Evolutionary conservation across 2,888 invertebrate species (phyloP).

Genomic region (Ectropis crepuscularia): DNA sequence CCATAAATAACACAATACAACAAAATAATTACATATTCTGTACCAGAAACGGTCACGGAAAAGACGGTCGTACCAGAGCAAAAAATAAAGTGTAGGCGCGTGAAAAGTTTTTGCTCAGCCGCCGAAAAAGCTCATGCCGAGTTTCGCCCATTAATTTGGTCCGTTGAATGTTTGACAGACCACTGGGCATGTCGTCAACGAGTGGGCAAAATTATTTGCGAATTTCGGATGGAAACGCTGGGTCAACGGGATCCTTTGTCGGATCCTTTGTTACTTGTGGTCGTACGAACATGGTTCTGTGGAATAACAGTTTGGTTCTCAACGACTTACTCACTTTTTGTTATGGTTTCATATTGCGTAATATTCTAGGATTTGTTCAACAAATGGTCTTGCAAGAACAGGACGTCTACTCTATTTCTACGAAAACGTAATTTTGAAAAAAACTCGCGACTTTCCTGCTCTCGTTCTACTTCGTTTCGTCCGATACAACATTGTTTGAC

Average conservation of each 20-base stretch:
- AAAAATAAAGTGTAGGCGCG: slow-evolving; percentile 40
- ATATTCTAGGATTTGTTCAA: not conserved
- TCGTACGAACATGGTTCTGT: slow-evolving; percentile 17
- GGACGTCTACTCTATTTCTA: too few relatives aligned
- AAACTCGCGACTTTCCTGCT: too few relatives aligned
- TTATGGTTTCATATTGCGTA: not conserved
- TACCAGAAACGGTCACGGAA: not conserved
- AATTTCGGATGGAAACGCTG: slow-evolving; percentile 28
- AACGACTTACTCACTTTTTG: slow-evolving; percentile 8
- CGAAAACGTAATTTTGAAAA: too few relatives aligned
- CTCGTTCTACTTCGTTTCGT: too few relatives aligned
- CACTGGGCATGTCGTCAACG: slow-evolving; percentile 47
- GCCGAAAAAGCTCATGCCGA: slow-evolving; percentile 49
- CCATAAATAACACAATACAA: too few relatives aligned
- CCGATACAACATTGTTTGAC: too few relatives aligned
- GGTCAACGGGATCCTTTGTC: slow-evolving; percentile 22
- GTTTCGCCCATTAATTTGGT: slow-evolving; percentile 58
- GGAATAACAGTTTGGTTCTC: slow-evolving; percentile 10
- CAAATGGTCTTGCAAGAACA: too few relatives aligned
- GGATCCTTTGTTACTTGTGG: slow-evolving; percentile 19
- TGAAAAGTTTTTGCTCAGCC: slow-evolving; percentile 54
- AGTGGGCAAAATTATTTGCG: slow-evolving; percentile 34
- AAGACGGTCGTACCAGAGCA: slow-evolving; percentile 39
- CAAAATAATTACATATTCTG: slow-evolving; percentile 2
- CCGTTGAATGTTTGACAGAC: slow-evolving; percentile 55